phyloP scores from a whole-genome alignment of 2,113 vertebrate genomes.

The Istiophorus platypterus region DNA sequence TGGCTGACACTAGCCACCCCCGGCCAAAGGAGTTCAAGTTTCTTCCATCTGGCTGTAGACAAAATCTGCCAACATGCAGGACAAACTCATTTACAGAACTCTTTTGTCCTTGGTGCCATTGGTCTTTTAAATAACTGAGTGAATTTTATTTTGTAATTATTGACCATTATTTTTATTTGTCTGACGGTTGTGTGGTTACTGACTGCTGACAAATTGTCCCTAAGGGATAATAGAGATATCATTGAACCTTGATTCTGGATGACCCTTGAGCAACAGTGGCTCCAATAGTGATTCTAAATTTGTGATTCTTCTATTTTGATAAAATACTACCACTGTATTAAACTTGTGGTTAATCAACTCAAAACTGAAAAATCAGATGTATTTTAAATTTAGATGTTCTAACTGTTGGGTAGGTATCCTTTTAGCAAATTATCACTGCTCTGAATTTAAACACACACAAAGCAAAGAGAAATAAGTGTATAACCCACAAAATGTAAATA shows the following conservation, averaged over 20 bases:
- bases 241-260: not conserved
- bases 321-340: not conserved
- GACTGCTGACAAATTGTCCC: not conserved
- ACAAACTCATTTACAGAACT: not conserved
- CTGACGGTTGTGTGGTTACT: not conserved
- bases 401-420: not conserved
- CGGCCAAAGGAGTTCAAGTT: not conserved
- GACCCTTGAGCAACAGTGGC: not conserved
- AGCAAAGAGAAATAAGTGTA: no score
- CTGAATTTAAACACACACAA: no score
- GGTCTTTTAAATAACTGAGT: not conserved
- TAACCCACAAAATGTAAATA: no score
- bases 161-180: not conserved
- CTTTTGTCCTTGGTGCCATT: not conserved
- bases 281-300: not conserved
- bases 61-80: not conserved
- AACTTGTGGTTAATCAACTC: no score
- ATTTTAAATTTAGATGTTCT: no score
- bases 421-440: not conserved
- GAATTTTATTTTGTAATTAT: not conserved
- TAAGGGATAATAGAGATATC: not conserved
- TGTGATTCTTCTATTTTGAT: not conserved
- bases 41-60: not conserved
- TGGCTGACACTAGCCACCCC: slow-evolving; percentile 1
- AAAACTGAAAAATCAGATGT: no score